Evolutionary conservation across 2,888 invertebrate species (phyloP).

Genomic region (Lasioglossum lativentre): DNA sequence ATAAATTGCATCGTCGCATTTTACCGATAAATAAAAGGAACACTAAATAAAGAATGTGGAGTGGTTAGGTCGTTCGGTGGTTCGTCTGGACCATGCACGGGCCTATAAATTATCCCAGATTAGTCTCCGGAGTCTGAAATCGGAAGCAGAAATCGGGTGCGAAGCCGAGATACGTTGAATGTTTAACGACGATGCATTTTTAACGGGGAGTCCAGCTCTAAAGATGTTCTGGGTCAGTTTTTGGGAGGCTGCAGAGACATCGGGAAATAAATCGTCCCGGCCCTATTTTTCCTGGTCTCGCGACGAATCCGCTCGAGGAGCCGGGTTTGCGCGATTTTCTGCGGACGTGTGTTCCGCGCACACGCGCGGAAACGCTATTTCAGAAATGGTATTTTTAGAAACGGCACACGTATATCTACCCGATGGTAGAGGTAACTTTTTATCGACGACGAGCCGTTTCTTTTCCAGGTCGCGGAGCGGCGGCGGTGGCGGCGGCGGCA

Average conservation of each 20-base stretch:
- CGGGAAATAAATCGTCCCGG: background rate
- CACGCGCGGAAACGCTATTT: constrained; percentile 60
- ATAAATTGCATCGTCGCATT: background rate
- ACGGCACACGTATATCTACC: constrained; percentile 63
- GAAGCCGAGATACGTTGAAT: background rate
- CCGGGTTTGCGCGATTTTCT: constrained; percentile 47
- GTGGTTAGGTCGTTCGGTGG: background rate
- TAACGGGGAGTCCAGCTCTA: background rate
- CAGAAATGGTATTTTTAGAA: constrained; percentile 67
- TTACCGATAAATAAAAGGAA: background rate
- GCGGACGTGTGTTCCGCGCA: constrained; percentile 37
- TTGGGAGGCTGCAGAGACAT: background rate
- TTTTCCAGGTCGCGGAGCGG: constrained; percentile 48
- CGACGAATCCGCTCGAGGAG: constrained; percentile 9
- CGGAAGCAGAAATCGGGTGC: background rate
- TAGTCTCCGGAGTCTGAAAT: background rate
- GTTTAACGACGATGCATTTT: background rate
- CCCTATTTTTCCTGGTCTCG: background rate
- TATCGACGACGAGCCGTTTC: constrained; percentile 56
- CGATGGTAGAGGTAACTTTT: constrained; percentile 64
- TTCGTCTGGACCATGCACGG: background rate
- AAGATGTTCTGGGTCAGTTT: background rate
- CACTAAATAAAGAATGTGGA: background rate
- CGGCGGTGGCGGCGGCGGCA: constrained; percentile 8
- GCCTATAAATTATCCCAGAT: background rate